Evolutionary conservation across 2,113 vertebrate genomes (phyloP).

Genomic region (Syrmaticus mikado): DNA sequence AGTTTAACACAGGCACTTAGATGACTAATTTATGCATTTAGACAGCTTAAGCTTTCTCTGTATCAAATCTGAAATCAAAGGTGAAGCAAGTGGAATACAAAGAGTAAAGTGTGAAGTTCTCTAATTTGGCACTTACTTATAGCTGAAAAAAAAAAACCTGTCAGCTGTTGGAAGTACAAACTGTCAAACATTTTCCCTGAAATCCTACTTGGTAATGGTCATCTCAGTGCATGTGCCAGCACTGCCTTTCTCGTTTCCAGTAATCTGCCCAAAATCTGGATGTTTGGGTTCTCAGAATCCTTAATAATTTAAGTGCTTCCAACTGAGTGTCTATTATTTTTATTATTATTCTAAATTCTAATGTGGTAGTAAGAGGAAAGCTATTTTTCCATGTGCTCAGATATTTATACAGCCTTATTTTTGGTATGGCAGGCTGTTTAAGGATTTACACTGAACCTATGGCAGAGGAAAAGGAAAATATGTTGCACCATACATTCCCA

Average conservation of each 20-base stretch:
- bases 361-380: not conserved
- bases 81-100: not conserved
- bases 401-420: conserved; percentile 63
- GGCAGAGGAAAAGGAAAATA: conserved; percentile 48
- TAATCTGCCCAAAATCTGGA: not conserved
- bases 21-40: not conserved
- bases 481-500: not conserved
- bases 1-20: not conserved
- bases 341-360: conserved; percentile 11
- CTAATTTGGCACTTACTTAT: not conserved
- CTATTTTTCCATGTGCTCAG: conserved; percentile 58
- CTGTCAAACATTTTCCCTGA: not conserved
- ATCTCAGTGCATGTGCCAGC: not conserved
- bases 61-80: not conserved
- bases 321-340: not conserved
- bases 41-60: not conserved
- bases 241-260: conserved; percentile 32
- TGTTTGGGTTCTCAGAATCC: not conserved
- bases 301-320: conserved; percentile 25
- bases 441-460: conserved; percentile 9
- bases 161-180: conserved; percentile 10
- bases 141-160: not conserved
- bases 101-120: fast-evolving
- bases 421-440: not conserved
- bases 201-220: not conserved